A percentile compares a stretch with the other conserved stretches of the same genome.
Conservation (phyloP, 2,888 invertebrate species). For the Muscina levida region DNA sequence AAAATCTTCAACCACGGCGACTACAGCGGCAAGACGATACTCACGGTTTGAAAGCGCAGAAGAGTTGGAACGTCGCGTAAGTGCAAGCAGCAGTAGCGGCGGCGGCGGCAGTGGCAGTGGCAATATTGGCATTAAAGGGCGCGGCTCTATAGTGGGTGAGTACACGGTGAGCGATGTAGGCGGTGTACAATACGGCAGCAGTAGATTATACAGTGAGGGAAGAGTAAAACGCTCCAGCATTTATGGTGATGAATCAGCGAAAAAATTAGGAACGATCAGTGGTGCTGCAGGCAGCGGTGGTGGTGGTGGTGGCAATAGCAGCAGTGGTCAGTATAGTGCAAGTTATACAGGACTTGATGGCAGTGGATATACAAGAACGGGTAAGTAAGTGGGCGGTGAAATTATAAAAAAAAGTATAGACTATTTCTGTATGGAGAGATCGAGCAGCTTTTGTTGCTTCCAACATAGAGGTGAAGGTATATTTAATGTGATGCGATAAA, state of each 20-base stretch:
- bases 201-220: constrained; percentile 41
- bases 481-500: no score
- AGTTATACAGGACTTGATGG: constrained; percentile 50
- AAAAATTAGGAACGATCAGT: constrained; percentile 43
- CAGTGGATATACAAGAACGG: constrained; percentile 35
- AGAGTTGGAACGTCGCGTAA: constrained; percentile 74
- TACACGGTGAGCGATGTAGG: constrained; percentile 52
- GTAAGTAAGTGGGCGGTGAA: no score
- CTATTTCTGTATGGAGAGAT: no score
- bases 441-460: not conserved
- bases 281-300: constrained; percentile 18
- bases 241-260: constrained; percentile 45
- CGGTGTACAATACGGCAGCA: constrained; percentile 30
- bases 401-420: no score
- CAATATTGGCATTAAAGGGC: constrained; percentile 9
- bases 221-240: constrained; percentile 53
- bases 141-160: constrained; percentile 23
- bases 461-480: not conserved
- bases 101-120: constrained; percentile 41
- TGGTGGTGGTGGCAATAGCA: constrained; percentile 15
- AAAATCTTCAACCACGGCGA: constrained; percentile 72
- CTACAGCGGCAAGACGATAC: constrained; percentile 78
- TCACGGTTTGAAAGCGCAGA: constrained; percentile 79
- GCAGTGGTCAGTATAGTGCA: constrained; percentile 50
- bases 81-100: constrained; percentile 30